Evolutionary conservation across 2,797 vertebrate species (phyloP).

Genomic region (Capromys pilorides): DNA sequence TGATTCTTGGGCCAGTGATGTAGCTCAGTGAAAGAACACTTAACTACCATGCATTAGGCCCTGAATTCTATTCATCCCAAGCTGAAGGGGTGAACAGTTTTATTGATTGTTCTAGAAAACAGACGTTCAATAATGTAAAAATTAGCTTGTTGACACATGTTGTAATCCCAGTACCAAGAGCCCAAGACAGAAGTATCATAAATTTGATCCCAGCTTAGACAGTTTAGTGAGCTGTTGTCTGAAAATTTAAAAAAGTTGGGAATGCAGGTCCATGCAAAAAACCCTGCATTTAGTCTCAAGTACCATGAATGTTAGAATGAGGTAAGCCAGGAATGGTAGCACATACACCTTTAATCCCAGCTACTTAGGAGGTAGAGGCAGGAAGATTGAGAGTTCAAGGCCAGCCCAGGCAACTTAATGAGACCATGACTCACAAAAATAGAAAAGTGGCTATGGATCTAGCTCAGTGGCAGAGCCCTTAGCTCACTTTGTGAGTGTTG

Average conservation of each 20-base stretch:
- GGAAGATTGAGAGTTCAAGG: neutral
- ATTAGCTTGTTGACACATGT: neutral
- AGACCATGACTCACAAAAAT: neutral
- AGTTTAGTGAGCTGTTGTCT: neutral
- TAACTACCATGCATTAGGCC: neutral
- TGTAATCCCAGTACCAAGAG: neutral
- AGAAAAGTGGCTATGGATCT: neutral
- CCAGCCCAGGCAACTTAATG: neutral
- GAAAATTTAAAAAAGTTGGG: neutral
- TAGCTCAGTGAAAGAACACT: neutral
- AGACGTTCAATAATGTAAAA: neutral
- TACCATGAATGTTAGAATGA: neutral
- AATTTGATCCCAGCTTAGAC: neutral
- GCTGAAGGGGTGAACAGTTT: neutral
- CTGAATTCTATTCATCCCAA: neutral
- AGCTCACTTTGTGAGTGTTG: neutral
- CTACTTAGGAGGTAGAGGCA: neutral
- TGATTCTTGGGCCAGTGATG: neutral
- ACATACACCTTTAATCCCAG: neutral
- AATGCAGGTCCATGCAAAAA: neutral
- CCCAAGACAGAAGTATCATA: neutral
- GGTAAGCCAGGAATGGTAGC: neutral
- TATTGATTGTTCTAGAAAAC: neutral
- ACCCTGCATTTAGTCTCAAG: neutral
- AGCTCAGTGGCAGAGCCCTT: neutral